These are phyloP conservation scores for Rhagonycha fulva DNA, from an alignment of 2,888 invertebrate species.

Conservation along the genomic window DNA sequence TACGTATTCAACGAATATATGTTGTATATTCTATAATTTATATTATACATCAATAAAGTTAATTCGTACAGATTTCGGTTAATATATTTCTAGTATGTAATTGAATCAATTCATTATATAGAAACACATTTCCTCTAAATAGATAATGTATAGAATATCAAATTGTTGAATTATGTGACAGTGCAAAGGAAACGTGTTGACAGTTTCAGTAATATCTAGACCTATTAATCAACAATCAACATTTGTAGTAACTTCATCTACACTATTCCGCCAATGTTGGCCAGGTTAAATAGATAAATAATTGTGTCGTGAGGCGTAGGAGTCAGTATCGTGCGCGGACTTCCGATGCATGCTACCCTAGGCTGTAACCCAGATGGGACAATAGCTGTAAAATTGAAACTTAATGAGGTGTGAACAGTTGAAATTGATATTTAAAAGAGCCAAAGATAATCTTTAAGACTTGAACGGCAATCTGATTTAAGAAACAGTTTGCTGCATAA, in stretches of 20 bases:
- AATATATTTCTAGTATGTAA: conserved; percentile 12
- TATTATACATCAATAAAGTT: neutral
- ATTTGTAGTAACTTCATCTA: conserved; percentile 24
- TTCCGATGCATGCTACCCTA: conserved; percentile 54
- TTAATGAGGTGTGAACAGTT: conserved; percentile 58
- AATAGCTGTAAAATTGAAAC: conserved; percentile 59
- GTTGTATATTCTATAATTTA: conserved; percentile 3
- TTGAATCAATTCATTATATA: conserved; percentile 6
- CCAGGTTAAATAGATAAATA: conserved; percentile 30
- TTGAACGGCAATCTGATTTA: conserved; percentile 56
- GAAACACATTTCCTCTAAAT: conserved; percentile 10
- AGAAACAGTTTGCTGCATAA: conserved; percentile 55
- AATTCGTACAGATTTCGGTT: conserved; percentile 17
- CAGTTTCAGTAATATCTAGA: conserved; percentile 19
- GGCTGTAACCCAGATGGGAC: conserved; percentile 57
- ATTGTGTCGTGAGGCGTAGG: conserved; percentile 33
- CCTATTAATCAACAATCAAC: conserved; percentile 22
- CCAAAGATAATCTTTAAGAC: conserved; percentile 54
- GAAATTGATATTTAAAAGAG: conserved; percentile 59
- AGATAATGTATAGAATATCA: conserved; percentile 20
- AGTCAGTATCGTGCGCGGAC: conserved; percentile 48
- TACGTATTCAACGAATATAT: conserved; percentile 19
- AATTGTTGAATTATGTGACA: conserved; percentile 25
- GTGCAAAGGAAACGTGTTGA: conserved; percentile 16
- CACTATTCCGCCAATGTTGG: conserved; percentile 14